Percentiles rank a stretch among this genome's conserved stretches.
Evolutionary conservation across 2,888 invertebrate species (phyloP).

Genomic region (Mythimna impura): DNA sequence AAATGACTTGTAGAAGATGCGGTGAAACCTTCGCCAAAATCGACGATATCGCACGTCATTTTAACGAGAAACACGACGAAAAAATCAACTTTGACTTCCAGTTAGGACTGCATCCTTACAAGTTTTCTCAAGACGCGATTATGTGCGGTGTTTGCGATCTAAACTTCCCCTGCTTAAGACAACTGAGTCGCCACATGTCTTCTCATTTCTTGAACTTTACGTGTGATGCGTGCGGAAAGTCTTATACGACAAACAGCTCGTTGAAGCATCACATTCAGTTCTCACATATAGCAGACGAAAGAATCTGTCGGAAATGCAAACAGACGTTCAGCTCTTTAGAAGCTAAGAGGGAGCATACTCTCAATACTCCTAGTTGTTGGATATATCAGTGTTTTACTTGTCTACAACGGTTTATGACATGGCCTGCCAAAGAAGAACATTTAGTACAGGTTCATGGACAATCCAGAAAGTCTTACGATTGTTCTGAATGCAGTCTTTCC

Average conservation of each 20-base stretch:
- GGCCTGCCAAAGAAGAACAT: conserved; percentile 78
- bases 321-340: conserved; percentile 75
- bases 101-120: conserved; percentile 82
- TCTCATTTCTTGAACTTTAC: conserved; percentile 81
- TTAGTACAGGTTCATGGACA: conserved; percentile 74
- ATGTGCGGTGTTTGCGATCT: conserved; percentile 78
- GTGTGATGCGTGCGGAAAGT: conserved; percentile 84
- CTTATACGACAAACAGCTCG: conserved; percentile 79
- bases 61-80: conserved; percentile 71
- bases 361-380: conserved; percentile 78
- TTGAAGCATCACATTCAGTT: conserved; percentile 79
- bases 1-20: conserved; percentile 80
- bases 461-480: conserved; percentile 73
- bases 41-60: conserved; percentile 77
- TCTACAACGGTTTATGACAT: conserved; percentile 78
- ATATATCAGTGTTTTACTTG: conserved; percentile 80
- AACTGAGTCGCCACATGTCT: conserved; percentile 82
- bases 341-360: conserved; percentile 76
- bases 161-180: conserved; percentile 77
- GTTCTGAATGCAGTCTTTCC: conserved; percentile 79
- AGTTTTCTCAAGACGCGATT: conserved; percentile 75
- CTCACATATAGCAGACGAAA: conserved; percentile 74
- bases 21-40: conserved; percentile 68
- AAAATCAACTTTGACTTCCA: conserved; percentile 73
- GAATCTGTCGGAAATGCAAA: conserved; percentile 81